A percentile compares a stretch with the other conserved stretches of the same genome.
Evolutionary conservation across 2,113 vertebrate genomes (phyloP).

Genomic region (Poecile atricapillus): DNA sequence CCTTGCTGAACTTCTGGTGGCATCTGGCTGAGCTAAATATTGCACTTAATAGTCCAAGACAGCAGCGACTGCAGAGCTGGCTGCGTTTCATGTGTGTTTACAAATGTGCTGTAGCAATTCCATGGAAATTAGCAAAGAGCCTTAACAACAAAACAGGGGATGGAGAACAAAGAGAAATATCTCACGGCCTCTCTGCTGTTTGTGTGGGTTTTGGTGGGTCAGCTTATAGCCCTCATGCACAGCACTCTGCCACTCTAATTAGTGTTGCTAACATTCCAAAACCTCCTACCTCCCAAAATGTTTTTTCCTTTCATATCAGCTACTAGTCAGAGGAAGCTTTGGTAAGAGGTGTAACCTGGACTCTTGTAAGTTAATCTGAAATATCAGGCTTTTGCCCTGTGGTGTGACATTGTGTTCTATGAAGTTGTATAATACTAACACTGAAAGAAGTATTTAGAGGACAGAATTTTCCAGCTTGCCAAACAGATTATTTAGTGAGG

Average conservation of each 20-base stretch:
- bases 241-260: not conserved
- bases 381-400: not conserved
- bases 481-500: not conserved
- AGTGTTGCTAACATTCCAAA: not conserved
- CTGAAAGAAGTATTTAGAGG: not conserved
- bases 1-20: slow-evolving; percentile 34
- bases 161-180: slow-evolving; percentile 12
- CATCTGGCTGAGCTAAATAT: slow-evolving; percentile 63
- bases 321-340: not conserved
- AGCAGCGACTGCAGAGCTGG: slow-evolving; percentile 30
- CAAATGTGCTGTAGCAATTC: slow-evolving; percentile 20
- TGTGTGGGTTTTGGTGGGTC: fast-evolving
- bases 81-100: slow-evolving; percentile 36
- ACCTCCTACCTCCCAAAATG: not conserved
- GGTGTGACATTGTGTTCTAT: not conserved
- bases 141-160: not conserved
- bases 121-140: not conserved
- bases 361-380: not conserved
- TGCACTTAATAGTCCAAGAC: slow-evolving; percentile 57
- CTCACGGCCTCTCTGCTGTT: not conserved
- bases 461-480: not conserved
- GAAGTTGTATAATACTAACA: not conserved
- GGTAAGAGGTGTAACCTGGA: not conserved
- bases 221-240: fast-evolving
- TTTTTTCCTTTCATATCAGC: not conserved